A percentile compares a stretch with the other conserved stretches of the same genome.
phyloP scores from a whole-genome alignment of 2,888 invertebrate genomes.

The Acanthacorydalis orientalis region DNA sequence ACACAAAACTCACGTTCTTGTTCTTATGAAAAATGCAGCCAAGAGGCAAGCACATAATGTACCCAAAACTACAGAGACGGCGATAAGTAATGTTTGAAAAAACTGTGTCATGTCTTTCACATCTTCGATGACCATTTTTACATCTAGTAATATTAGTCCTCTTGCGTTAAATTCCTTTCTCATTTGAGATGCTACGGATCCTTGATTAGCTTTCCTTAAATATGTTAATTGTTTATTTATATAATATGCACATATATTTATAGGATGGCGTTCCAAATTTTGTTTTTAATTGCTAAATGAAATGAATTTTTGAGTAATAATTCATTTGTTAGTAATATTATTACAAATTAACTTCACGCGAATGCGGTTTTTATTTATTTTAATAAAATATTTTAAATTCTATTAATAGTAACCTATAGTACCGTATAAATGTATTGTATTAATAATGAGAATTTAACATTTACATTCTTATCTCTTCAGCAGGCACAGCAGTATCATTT shows the following conservation, averaged over 20 bases:
- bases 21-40: constrained; percentile 35
- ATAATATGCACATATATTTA: too few relatives aligned
- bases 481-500: constrained; percentile 31
- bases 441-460: constrained; percentile 11
- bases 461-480: constrained; percentile 33
- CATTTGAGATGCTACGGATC: neutral
- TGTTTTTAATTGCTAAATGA: too few relatives aligned
- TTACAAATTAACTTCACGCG: too few relatives aligned
- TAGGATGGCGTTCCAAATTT: too few relatives aligned
- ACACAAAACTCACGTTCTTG: constrained; percentile 28
- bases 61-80: constrained; percentile 33
- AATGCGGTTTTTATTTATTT: too few relatives aligned
- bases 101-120: constrained; percentile 23
- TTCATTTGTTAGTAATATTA: too few relatives aligned
- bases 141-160: constrained; percentile 3
- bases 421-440: too few relatives aligned
- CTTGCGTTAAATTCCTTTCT: neutral
- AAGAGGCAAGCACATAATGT: constrained; percentile 33
- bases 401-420: too few relatives aligned
- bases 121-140: constrained; percentile 12
- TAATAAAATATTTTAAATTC: too few relatives aligned
- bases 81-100: constrained; percentile 33
- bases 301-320: too few relatives aligned
- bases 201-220: neutral
- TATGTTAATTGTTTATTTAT: constrained; percentile 2